These are phyloP conservation scores for Papilio gigon DNA, from an alignment of 2,888 invertebrate genomes.

Conservation along the genomic window DNA sequence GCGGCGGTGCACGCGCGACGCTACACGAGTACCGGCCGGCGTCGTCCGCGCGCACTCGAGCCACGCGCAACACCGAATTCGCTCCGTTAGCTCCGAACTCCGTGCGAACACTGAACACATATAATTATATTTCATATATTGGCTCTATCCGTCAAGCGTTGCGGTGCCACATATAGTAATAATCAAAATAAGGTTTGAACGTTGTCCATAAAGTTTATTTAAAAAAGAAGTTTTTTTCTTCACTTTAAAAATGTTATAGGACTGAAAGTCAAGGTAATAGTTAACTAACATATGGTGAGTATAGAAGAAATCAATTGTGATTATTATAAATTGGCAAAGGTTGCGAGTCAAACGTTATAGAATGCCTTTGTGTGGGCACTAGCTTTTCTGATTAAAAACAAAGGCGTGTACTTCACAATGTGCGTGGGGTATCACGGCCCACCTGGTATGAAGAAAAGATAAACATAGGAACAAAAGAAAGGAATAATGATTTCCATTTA, in stretches of 20 bases:
- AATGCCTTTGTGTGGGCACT: not conserved
- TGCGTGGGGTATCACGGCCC: not conserved
- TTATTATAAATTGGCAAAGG: too few species aligned
- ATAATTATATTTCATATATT: constrained; percentile 16
- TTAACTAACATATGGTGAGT: too few species aligned
- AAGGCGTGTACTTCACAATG: not conserved
- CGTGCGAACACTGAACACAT: constrained; percentile 74
- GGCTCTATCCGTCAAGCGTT: too few species aligned
- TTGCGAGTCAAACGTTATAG: not conserved
- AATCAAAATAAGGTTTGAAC: too few species aligned
- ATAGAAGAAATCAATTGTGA: too few species aligned
- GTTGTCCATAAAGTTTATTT: too few species aligned
- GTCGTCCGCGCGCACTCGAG: constrained; percentile 71
- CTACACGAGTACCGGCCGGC: constrained; percentile 75
- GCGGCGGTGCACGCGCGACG: constrained; percentile 70
- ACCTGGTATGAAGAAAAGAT: constrained; percentile 7
- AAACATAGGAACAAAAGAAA: constrained; percentile 15
- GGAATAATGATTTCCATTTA: constrained; percentile 12
- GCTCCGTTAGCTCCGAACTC: constrained; percentile 76
- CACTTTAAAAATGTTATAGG: too few species aligned
- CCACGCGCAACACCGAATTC: constrained; percentile 73
- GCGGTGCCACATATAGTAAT: too few species aligned
- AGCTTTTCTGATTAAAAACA: not conserved
- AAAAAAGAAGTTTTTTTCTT: too few species aligned
- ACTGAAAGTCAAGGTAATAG: too few species aligned